These are phyloP conservation scores for Australoheros scitulus DNA, from an alignment of 2,113 vertebrate species.

Conservation along the genomic window DNA sequence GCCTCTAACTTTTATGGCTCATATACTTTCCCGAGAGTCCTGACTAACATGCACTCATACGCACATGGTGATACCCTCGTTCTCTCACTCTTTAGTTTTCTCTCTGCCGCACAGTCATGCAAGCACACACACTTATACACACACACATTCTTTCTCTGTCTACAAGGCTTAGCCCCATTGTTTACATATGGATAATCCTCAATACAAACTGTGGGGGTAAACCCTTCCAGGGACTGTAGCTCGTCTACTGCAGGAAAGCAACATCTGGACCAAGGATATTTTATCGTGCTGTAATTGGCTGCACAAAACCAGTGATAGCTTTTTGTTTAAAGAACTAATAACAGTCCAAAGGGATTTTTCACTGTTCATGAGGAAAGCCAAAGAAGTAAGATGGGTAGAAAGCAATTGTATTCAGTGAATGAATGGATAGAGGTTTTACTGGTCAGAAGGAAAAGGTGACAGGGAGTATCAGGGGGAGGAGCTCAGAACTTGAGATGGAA, in stretches of 20 bases:
- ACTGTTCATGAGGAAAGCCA: background rate
- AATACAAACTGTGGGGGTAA: constrained; percentile 30
- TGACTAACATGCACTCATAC: background rate
- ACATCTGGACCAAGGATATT: constrained; percentile 36
- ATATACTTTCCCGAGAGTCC: constrained; percentile 2
- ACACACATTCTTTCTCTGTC: background rate
- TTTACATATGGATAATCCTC: constrained; percentile 58
- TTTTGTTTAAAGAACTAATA: constrained; percentile 7
- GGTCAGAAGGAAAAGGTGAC: constrained; percentile 23
- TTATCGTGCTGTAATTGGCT: constrained; percentile 32
- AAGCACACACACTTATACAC: background rate
- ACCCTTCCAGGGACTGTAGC: constrained; percentile 38
- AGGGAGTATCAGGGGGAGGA: constrained; percentile 14
- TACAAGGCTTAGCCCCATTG: constrained; percentile 45
- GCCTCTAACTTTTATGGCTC: constrained; percentile 11
- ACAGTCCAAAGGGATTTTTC: background rate
- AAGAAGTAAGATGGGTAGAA: background rate
- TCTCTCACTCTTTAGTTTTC: background rate
- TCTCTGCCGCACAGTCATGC: background rate
- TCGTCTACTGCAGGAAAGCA: constrained; percentile 29
- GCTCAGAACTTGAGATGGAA: constrained; percentile 11
- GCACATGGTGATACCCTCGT: background rate
- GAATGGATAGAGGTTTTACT: constrained; percentile 19
- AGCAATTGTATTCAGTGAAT: background rate
- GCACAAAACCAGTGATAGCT: constrained; percentile 8